These are phyloP conservation scores for Dexiosoma caninum DNA, from an alignment of 2,888 invertebrate genomes.

Conservation along the genomic window DNA sequence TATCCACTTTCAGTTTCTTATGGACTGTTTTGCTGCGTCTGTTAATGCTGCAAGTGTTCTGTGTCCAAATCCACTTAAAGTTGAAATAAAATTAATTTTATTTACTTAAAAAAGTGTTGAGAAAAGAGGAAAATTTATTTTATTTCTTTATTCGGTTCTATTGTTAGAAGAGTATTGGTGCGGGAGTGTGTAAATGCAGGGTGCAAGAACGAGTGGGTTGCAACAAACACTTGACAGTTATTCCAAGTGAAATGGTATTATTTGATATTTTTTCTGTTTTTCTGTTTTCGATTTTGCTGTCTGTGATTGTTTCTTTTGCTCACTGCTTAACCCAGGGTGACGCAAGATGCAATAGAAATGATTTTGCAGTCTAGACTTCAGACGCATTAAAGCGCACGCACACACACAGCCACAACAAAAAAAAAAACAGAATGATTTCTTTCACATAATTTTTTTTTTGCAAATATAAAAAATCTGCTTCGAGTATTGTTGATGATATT, in stretches of 20 bases:
- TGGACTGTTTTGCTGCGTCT: neutral
- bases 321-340: neutral
- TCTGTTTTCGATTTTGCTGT: neutral
- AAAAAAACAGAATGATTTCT: neutral
- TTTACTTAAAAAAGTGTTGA: constrained; percentile 1
- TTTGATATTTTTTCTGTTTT: constrained; percentile 1
- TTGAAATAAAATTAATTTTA: constrained; percentile 27
- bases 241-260: constrained; percentile 17
- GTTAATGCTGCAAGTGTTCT: constrained; percentile 27
- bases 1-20: constrained; percentile 32
- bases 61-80: constrained; percentile 37
- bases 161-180: neutral
- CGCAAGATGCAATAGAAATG: constrained; percentile 27
- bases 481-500: neutral
- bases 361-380: constrained; percentile 53
- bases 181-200: neutral
- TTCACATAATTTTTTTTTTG: neutral
- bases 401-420: neutral
- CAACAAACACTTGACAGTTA: constrained; percentile 28
- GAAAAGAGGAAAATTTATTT: neutral
- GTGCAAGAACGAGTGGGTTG: constrained; percentile 8
- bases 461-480: neutral
- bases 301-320: constrained; percentile 17
- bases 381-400: constrained; percentile 44
- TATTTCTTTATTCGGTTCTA: too few species aligned